These are phyloP conservation scores for Protula sp. DNA, from an alignment of 2,888 invertebrate species.

Conservation along the genomic window DNA sequence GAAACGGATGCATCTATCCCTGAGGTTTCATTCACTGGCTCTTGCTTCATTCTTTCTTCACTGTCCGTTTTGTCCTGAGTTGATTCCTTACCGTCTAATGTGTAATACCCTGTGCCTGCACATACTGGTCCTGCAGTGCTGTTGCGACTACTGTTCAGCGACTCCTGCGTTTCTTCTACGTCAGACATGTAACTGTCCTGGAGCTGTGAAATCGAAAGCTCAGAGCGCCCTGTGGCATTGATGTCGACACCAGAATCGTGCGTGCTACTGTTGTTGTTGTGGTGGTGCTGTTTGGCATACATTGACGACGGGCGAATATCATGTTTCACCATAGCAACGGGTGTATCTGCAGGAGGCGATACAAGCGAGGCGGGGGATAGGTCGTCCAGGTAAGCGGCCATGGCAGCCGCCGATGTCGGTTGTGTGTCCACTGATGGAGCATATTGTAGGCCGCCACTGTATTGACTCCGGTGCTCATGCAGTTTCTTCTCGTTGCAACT, in stretches of 20 bases:
- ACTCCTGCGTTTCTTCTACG: not conserved
- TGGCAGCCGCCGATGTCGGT: not conserved
- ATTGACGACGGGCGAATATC: not conserved
- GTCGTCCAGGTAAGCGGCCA: conserved; percentile 11
- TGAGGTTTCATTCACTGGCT: no score
- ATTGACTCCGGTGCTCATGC: not conserved
- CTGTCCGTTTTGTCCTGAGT: not conserved
- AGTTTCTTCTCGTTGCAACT: not conserved
- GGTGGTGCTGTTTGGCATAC: no score
- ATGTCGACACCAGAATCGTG: not conserved
- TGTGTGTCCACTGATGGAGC: not conserved
- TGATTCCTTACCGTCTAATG: not conserved
- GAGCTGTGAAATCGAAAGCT: not conserved
- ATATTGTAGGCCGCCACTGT: conserved; percentile 1
- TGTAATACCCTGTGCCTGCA: conserved; percentile 17
- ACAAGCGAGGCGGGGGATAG: conserved; percentile 12
- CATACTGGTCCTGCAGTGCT: conserved; percentile 4
- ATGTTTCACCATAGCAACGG: not conserved
- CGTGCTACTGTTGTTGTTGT: not conserved
- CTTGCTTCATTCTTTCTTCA: no score
- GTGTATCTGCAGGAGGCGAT: conserved; percentile 7
- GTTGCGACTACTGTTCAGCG: conserved; percentile 1
- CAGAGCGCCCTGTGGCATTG: not conserved
- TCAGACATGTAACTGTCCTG: not conserved
- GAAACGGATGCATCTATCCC: no score